Percentiles rank a stretch among this genome's conserved stretches.
Evolutionary conservation across 2,888 invertebrate species (phyloP).

Genomic region (Archips xylosteana): DNA sequence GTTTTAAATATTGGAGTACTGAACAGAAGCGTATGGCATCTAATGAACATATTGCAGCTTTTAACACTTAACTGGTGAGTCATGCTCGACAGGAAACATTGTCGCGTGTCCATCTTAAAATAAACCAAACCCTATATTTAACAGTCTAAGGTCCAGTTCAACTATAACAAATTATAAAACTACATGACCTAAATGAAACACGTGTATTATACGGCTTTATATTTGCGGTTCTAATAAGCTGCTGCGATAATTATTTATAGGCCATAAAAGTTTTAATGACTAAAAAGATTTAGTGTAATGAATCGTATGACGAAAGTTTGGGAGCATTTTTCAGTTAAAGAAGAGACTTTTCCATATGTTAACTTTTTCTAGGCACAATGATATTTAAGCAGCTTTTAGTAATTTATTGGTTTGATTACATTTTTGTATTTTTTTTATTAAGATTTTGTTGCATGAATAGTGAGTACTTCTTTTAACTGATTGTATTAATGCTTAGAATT

Average conservation of each 20-base stretch:
- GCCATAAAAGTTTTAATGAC: conserved; percentile 47
- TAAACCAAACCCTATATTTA: conserved; percentile 20
- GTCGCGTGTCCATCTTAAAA: conserved; percentile 26
- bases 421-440: too few species aligned
- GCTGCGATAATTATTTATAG: conserved; percentile 49
- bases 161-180: background rate
- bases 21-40: conserved; percentile 25
- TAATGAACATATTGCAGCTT: conserved; percentile 27
- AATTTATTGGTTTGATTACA: too few species aligned
- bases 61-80: conserved; percentile 14
- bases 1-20: background rate
- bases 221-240: conserved; percentile 47
- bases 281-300: conserved; percentile 42
- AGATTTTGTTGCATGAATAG: too few species aligned
- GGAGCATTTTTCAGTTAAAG: background rate
- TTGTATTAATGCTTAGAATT: too few species aligned
- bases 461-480: too few species aligned
- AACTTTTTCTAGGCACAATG: background rate
- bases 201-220: conserved; percentile 45
- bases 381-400: too few species aligned
- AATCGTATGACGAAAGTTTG: conserved; percentile 21
- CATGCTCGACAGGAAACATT: conserved; percentile 26
- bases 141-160: conserved; percentile 13
- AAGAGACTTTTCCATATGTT: background rate
- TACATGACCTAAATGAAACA: conserved; percentile 44